These are phyloP conservation scores for Tigriopus japonicus DNA, from an alignment of 1,140 invertebrate genomes.

Conservation along the genomic window DNA sequence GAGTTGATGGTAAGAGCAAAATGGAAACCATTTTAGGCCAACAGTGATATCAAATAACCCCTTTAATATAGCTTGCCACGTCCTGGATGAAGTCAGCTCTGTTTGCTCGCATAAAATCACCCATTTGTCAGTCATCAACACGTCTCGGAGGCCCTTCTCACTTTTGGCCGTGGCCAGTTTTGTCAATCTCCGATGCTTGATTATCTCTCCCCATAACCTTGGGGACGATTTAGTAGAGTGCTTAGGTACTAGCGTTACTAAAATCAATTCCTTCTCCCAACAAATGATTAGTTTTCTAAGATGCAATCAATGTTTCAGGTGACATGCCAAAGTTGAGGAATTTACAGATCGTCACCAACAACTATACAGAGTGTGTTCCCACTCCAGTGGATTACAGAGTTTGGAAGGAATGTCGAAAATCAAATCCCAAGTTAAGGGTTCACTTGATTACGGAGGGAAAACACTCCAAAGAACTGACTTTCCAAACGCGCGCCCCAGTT, in stretches of 20 bases:
- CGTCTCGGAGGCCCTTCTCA: slow-evolving; percentile 5
- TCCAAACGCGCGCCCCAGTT: slow-evolving; percentile 41
- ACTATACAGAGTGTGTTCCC: slow-evolving; percentile 29
- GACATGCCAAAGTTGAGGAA: slow-evolving; percentile 35
- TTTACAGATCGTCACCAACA: slow-evolving; percentile 56
- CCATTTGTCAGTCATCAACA: slow-evolving; percentile 7
- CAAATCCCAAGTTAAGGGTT: slow-evolving; percentile 25
- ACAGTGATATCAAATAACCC: neutral
- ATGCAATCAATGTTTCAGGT: no score
- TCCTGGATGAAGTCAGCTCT: slow-evolving; percentile 45
- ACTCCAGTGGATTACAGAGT: slow-evolving; percentile 27
- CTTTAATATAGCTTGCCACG: slow-evolving; percentile 38
- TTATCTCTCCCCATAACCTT: slow-evolving; percentile 59
- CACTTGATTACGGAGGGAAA: slow-evolving; percentile 25
- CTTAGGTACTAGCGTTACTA: slow-evolving; percentile 32
- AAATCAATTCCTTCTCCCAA: neutral
- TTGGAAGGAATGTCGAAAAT: slow-evolving; percentile 25
- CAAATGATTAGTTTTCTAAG: slow-evolving; percentile 12
- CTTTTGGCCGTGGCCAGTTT: slow-evolving; percentile 39
- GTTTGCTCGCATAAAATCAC: slow-evolving; percentile 17
- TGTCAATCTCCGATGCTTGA: slow-evolving; percentile 45
- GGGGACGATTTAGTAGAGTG: slow-evolving; percentile 51
- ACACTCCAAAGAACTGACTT: slow-evolving; percentile 26
- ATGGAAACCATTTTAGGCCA: neutral
- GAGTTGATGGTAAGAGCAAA: neutral